Evolutionary conservation across 2,113 vertebrate species (phyloP).

Genomic region (Vanacampus margaritifer): DNA sequence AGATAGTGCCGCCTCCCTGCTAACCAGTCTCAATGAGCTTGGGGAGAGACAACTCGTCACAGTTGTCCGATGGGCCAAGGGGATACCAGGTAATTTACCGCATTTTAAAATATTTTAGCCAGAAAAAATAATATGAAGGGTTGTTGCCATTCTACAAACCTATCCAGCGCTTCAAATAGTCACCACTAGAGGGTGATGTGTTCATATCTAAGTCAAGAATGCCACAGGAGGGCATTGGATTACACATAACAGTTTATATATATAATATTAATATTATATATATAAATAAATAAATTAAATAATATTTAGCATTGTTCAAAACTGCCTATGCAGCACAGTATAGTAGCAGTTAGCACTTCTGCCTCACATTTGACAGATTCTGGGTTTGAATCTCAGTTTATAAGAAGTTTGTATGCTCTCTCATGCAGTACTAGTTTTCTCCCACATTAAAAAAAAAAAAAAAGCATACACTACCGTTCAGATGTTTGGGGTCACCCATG

Average conservation of each 20-base stretch:
- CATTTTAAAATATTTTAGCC: neutral
- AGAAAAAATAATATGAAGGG: neutral
- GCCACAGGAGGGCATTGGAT: neutral
- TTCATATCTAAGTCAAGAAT: conserved; percentile 15
- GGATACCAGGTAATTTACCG: conserved; percentile 82
- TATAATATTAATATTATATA: too few relatives aligned
- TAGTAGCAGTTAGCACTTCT: neutral
- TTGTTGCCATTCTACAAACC: neutral
- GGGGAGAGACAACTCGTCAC: conserved; percentile 91
- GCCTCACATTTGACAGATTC: neutral
- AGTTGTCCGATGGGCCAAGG: conserved; percentile 95
- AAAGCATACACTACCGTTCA: too few relatives aligned
- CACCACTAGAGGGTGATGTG: conserved; percentile 58
- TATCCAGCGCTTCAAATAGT: conserved; percentile 10
- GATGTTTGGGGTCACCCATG: too few relatives aligned
- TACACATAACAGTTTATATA: neutral
- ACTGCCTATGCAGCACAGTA: neutral
- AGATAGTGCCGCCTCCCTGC: conserved; percentile 81
- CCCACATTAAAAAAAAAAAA: neutral
- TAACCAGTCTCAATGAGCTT: conserved; percentile 91
- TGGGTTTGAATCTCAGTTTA: neutral
- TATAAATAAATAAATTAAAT: too few relatives aligned
- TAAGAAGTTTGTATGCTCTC: neutral
- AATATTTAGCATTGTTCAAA: too few relatives aligned
- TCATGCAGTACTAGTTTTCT: neutral